Evolutionary conservation across 2,113 vertebrate species (phyloP), one percentile per base, ranked within the genome.

Genomic region (Lophius piscatorius): DNA sequence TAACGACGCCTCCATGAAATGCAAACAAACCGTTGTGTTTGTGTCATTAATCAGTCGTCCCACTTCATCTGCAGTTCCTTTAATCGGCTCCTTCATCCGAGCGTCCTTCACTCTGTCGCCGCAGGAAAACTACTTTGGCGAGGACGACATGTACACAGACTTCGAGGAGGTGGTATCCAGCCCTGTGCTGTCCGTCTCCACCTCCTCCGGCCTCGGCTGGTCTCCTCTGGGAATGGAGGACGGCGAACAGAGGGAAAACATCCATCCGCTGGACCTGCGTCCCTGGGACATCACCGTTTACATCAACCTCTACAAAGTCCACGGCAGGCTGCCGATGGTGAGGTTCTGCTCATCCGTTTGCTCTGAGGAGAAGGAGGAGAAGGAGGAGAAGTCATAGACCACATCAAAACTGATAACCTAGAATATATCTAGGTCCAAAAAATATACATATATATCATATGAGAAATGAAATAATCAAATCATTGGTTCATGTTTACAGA

Each of bases 111-210:
- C 3, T 26, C 21, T 48, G 2, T 36, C 26, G 21, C n/a, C 8
- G 14, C 67, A 99, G 97, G 97, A 99, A 82, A 99, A 99, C 85
- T 99, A 99, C 75, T 99, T 99, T 83, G 97, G 97, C 6, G 96
- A 98, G 83, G 95, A 98, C 61, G 97, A 99, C 88, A 97, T 96
- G 95, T 99, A 98, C 81, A 95, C 95, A 44, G 97, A 99, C 85
- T 99, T 98, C 80, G 97, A 99, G 80, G 95, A 98, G 86, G 87
- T 91, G 1, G 83, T 93, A 28, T 92, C 94, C 63, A 98, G 96
- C 69, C 96, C 96, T 0, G 95, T 97, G 55, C 58, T 97, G 70
- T 99, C 96, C 33, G 86, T 94, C 45, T 93, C 92, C 10, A 93
- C 94, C 0, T 98, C 96, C 26, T 98, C 95, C 0, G 94, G 94